A percentile compares a stretch with the other conserved stretches of the same genome.
These are phyloP conservation scores for Sebastiscus tertius DNA, from an alignment of 2,797 vertebrate genomes.

Conservation along the genomic window DNA sequence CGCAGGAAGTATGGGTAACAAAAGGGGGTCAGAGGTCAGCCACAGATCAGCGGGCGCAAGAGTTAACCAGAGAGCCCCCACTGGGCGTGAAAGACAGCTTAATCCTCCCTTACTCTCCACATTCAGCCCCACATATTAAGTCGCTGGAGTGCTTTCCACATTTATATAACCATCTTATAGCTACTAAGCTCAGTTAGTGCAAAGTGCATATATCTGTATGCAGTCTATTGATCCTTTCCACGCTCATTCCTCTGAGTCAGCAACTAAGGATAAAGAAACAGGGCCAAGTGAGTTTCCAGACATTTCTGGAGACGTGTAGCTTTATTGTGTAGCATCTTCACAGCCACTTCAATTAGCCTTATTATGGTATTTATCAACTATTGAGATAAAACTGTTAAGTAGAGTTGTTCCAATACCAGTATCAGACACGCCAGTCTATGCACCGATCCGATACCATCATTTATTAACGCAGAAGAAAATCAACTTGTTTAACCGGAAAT, in stretches of 20 bases:
- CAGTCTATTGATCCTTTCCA: constrained; percentile 31
- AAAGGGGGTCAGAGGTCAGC: constrained; percentile 57
- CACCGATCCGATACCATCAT: too few relatives aligned
- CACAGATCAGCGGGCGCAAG: constrained; percentile 33
- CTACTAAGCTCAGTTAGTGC: constrained; percentile 15
- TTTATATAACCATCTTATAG: neutral
- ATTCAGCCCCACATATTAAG: neutral
- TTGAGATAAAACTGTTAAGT: neutral
- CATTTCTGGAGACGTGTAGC: neutral
- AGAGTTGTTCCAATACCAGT: too few relatives aligned
- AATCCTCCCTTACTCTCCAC: constrained; percentile 10
- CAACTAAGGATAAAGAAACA: neutral
- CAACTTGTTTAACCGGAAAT: too few relatives aligned
- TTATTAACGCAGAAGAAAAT: too few relatives aligned
- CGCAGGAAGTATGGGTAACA: constrained; percentile 66
- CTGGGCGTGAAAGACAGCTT: constrained; percentile 15
- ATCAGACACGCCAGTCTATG: too few relatives aligned
- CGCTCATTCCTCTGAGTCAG: constrained; percentile 11
- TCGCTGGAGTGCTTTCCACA: constrained; percentile 4
- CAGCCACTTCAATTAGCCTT: neutral
- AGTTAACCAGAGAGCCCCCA: constrained; percentile 53
- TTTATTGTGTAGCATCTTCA: neutral
- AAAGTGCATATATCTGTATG: constrained; percentile 10
- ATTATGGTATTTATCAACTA: neutral
- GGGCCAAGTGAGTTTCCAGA: constrained; percentile 8